phyloP scores from a whole-genome alignment of 92 coral and sea anemone genomes.

The Zoanthus solanderi region DNA sequence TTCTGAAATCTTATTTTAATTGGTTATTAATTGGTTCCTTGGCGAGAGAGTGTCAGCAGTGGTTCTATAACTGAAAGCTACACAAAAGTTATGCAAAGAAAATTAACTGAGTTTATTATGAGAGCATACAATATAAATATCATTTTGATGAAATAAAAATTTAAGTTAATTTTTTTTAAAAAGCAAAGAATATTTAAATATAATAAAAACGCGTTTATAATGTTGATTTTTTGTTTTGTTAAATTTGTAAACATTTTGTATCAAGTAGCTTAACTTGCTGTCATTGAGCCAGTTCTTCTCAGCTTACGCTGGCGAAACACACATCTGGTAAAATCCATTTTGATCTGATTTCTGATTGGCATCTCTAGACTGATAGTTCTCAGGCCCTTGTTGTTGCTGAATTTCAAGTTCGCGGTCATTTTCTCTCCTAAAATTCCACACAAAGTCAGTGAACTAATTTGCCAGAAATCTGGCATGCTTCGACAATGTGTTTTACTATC shows the following conservation, averaged over 20 bases:
- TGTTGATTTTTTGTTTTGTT: background rate
- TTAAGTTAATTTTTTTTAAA: constrained; percentile 10
- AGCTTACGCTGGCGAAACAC: too few species aligned
- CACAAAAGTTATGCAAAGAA: background rate
- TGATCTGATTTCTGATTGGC: too few species aligned
- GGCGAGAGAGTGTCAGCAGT: background rate
- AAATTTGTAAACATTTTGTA: background rate
- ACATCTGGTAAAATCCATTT: too few species aligned
- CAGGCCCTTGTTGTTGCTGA: too few species aligned
- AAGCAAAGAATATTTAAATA: background rate
- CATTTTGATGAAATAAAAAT: background rate
- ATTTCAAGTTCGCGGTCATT: too few species aligned
- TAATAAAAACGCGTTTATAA: background rate
- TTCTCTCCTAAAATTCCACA: too few species aligned
- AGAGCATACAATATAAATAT: constrained; percentile 39
- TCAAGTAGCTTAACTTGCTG: background rate
- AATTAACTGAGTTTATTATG: background rate
- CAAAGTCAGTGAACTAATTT: too few species aligned
- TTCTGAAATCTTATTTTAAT: too few species aligned
- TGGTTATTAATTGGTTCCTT: too few species aligned
- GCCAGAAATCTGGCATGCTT: background rate
- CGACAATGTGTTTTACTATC: too few species aligned
- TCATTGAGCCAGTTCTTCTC: too few species aligned
- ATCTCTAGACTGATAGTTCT: too few species aligned
- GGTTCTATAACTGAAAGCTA: background rate